Conservation (phyloP, 2,113 vertebrate species). For the Osmerus eperlanus region DNA sequence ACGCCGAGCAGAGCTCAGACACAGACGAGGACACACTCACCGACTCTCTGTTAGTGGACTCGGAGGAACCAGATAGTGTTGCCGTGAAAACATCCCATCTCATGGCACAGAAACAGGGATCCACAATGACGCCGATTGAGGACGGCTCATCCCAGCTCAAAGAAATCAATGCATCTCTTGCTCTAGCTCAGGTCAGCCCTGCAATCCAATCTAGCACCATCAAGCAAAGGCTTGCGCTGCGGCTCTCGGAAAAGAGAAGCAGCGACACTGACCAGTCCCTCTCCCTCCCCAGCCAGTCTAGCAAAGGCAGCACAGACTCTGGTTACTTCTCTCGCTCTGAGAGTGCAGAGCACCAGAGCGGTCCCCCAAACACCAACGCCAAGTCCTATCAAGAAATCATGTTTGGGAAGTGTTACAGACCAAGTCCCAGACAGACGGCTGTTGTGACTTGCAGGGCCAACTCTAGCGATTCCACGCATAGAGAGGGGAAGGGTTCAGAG, state of each 20-base stretch:
- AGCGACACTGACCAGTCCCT: constrained; percentile 92
- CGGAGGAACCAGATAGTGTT: constrained; percentile 76
- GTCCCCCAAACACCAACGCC: constrained; percentile 89
- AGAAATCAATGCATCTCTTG: constrained; percentile 77
- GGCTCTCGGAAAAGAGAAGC: constrained; percentile 92
- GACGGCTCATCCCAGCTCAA: constrained; percentile 75
- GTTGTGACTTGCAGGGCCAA: constrained; percentile 74
- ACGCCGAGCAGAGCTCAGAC: constrained; percentile 94
- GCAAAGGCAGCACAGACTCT: constrained; percentile 98
- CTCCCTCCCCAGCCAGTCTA: constrained; percentile 94
- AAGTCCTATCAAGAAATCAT: constrained; percentile 98
- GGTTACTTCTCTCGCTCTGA: constrained; percentile 98
- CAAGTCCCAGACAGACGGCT: constrained; percentile 82
- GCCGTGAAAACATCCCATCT: constrained; percentile 89
- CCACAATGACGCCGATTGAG: constrained; percentile 73
- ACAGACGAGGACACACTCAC: constrained; percentile 90
- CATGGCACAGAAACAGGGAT: constrained; percentile 86
- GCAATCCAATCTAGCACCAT: constrained; percentile 90
- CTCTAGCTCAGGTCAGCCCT: constrained; percentile 71
- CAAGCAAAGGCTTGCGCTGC: constrained; percentile 92
- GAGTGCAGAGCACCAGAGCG: constrained; percentile 93
- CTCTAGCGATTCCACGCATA: constrained; percentile 66
- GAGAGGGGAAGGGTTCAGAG: constrained; percentile 74
- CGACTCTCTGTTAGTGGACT: constrained; percentile 71
- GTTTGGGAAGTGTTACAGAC: constrained; percentile 94